Percentiles rank a stretch among this genome's conserved stretches.
phyloP scores from a whole-genome alignment of 2,797 vertebrate species.

The Acridotheres tristis region DNA sequence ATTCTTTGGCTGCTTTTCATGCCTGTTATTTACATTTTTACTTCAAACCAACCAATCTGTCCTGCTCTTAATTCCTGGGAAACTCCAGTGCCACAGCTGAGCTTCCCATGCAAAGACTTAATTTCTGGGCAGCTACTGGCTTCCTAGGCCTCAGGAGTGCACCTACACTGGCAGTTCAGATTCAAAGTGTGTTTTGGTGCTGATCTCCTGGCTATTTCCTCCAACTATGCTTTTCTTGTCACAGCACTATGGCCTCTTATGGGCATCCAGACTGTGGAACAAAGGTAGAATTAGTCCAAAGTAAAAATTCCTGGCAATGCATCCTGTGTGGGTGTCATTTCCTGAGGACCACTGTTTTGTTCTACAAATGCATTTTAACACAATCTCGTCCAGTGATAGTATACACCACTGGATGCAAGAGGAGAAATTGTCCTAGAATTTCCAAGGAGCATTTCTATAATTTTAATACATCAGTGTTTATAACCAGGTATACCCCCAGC shows the following conservation, averaged over 20 bases:
- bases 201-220: neutral
- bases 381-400: neutral
- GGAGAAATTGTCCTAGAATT: neutral
- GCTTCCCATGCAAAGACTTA: neutral
- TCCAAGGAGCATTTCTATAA: fast-evolving
- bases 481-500: neutral
- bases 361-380: neutral
- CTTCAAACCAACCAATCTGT: neutral
- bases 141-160: neutral
- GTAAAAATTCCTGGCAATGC: neutral
- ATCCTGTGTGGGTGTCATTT: neutral
- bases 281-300: neutral
- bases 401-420: fast-evolving
- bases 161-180: neutral
- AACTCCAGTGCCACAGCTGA: neutral
- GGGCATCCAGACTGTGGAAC: fast-evolving
- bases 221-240: neutral
- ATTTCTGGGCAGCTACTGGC: neutral
- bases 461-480: neutral
- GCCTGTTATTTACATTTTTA: neutral
- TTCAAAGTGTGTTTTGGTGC: neutral
- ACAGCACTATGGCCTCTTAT: fast-evolving
- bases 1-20: constrained; percentile 7
- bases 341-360: neutral
- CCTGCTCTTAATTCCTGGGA: neutral